Evolutionary conservation across 2,888 invertebrate species (phyloP).

Genomic region (Catocala sponsa): DNA sequence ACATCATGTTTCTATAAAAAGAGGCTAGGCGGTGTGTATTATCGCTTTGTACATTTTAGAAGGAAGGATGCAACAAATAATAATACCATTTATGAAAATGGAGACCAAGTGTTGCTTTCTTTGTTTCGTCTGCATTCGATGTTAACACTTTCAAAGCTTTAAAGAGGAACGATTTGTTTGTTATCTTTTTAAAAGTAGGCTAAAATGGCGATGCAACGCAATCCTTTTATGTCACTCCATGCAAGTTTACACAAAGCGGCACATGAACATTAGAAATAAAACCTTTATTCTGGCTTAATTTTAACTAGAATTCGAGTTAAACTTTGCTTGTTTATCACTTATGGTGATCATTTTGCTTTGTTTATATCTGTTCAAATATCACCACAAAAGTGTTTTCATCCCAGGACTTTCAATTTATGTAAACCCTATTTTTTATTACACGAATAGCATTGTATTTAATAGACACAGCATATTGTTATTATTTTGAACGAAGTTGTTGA

Average conservation of each 20-base stretch:
- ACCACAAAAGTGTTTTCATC: too few species aligned
- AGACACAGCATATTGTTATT: not conserved
- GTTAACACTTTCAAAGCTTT: constrained; percentile 52
- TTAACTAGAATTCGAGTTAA: constrained; percentile 1
- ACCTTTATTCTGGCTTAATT: constrained; percentile 12
- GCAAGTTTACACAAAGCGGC: constrained; percentile 30
- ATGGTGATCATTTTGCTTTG: constrained; percentile 10
- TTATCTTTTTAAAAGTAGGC: constrained; percentile 52
- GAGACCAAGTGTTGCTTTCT: constrained; percentile 38
- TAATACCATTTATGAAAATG: constrained; percentile 30
- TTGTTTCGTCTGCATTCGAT: constrained; percentile 42
- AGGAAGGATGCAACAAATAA: constrained; percentile 13
- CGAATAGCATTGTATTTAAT: not conserved
- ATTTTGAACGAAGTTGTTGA: not conserved
- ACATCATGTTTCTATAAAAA: constrained; percentile 25
- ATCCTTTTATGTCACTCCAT: constrained; percentile 31
- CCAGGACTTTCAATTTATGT: too few species aligned
- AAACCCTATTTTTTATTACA: too few species aligned
- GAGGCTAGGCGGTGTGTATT: constrained; percentile 45
- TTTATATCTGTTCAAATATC: not conserved
- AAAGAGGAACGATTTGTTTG: constrained; percentile 52
- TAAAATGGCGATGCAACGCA: constrained; percentile 20
- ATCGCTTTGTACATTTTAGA: constrained; percentile 10
- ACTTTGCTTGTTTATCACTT: constrained; percentile 7
- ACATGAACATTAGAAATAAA: constrained; percentile 21